Evolutionary conservation across 2,888 invertebrate genomes (phyloP).

Genomic region (Automeris io): DNA sequence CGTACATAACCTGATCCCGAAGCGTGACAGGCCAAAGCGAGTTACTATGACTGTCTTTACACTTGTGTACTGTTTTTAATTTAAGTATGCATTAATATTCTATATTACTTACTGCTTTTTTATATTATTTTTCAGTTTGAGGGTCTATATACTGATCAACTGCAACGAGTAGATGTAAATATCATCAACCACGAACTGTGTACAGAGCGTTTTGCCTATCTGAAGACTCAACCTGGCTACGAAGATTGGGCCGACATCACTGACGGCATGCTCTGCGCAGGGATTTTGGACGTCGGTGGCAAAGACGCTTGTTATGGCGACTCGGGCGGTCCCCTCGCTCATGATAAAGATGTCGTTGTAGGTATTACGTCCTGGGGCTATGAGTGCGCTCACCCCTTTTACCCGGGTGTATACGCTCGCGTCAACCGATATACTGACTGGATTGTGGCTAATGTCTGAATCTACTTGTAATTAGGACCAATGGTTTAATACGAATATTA

Average conservation of each 20-base stretch:
- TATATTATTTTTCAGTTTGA: no score
- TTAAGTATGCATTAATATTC: no score
- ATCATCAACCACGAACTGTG: conserved; percentile 47
- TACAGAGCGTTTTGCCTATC: conserved; percentile 32
- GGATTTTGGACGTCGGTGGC: conserved; percentile 38
- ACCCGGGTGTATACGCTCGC: conserved; percentile 70
- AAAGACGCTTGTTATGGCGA: conserved; percentile 71
- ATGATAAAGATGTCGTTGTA: conserved; percentile 43
- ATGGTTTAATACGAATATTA: no score
- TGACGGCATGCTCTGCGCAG: conserved; percentile 52
- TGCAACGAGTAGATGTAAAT: conserved; percentile 37
- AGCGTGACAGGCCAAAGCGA: no score
- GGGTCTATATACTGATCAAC: no score
- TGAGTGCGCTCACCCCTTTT: conserved; percentile 55
- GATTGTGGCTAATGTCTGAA: no score
- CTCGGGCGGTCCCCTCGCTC: conserved; percentile 66
- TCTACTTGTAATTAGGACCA: no score
- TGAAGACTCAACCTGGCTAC: conserved; percentile 28
- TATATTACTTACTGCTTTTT: no score
- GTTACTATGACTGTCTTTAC: no score
- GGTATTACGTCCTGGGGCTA: conserved; percentile 69
- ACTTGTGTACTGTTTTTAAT: no score
- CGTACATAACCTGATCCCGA: no score
- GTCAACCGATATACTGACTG: conserved; percentile 43
- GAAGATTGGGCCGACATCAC: conserved; percentile 31